phyloP scores from a whole-genome alignment of 2,797 vertebrate species.

The Anolis apletophallus region DNA sequence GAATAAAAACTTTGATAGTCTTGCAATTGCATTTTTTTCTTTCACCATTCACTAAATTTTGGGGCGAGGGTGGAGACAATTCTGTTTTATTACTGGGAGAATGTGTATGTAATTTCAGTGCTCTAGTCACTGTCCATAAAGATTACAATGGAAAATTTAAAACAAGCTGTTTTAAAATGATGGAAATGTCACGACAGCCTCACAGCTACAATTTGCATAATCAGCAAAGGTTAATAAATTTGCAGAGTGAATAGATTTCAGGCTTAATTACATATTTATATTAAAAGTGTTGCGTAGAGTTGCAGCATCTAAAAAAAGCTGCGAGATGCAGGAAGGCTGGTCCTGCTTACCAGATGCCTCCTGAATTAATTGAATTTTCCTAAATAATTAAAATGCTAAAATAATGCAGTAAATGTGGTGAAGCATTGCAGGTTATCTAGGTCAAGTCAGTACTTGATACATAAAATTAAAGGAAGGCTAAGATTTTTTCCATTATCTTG shows the following conservation, averaged over 20 bases:
- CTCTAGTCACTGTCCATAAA: conserved; percentile 25
- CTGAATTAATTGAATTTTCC: conserved; percentile 67
- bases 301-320: conserved; percentile 42
- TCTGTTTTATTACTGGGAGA: conserved; percentile 27
- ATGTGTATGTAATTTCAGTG: conserved; percentile 31
- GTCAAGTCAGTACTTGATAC: conserved; percentile 82
- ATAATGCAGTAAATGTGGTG: conserved; percentile 81
- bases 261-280: conserved; percentile 47
- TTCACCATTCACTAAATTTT: conserved; percentile 27
- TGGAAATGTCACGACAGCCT: conserved; percentile 50
- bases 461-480: conserved; percentile 85
- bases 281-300: conserved; percentile 54
- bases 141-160: conserved; percentile 50
- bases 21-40: conserved; percentile 13
- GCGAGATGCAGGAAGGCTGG: conserved; percentile 41
- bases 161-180: conserved; percentile 44
- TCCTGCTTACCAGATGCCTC: conserved; percentile 60
- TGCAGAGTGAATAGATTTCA: conserved; percentile 48
- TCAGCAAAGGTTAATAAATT: conserved; percentile 60
- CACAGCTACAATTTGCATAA: conserved; percentile 48
- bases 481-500: conserved; percentile 89
- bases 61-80: background rate
- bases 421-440: conserved; percentile 83
- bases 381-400: conserved; percentile 78
- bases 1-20: conserved; percentile 9